Conservation (phyloP, 2,888 invertebrate genomes). For the Atethmia centrago region DNA sequence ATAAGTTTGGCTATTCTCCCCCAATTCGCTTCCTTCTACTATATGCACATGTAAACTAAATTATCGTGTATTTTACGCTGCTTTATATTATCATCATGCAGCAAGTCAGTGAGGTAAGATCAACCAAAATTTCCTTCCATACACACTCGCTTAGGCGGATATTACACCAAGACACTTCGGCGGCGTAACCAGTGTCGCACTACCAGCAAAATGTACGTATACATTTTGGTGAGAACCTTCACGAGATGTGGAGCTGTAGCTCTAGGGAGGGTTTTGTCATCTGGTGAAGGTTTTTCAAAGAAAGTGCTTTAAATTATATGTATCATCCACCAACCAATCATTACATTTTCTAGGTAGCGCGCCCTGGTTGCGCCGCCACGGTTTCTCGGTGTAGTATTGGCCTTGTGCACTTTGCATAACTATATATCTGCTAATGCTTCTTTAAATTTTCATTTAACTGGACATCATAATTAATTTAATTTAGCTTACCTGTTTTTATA, state of each 20-base stretch:
- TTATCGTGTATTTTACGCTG: slow-evolving; percentile 82
- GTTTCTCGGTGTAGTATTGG: slow-evolving; percentile 12
- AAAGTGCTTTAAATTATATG: no score
- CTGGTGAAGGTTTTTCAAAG: no score
- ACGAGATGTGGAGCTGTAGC: no score
- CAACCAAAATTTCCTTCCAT: slow-evolving; percentile 46
- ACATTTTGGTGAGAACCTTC: no score
- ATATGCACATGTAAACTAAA: slow-evolving; percentile 74
- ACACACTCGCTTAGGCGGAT: background rate
- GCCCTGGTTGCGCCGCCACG: background rate
- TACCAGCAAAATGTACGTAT: background rate
- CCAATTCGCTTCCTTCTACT: slow-evolving; percentile 56
- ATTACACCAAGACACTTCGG: background rate
- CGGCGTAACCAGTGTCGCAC: background rate
- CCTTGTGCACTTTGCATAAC: slow-evolving; percentile 7
- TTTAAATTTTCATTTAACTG: background rate
- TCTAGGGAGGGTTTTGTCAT: background rate
- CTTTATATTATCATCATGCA: slow-evolving; percentile 75
- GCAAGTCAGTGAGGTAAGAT: slow-evolving; percentile 87
- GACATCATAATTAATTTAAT: background rate
- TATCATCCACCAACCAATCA: no score
- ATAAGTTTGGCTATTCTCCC: slow-evolving; percentile 21
- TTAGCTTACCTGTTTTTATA: background rate
- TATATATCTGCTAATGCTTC: slow-evolving; percentile 10
- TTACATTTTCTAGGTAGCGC: no score